These are phyloP conservation scores for Leptonema lineaticorne DNA, from an alignment of 1,140 invertebrate genomes.

Conservation along the genomic window DNA sequence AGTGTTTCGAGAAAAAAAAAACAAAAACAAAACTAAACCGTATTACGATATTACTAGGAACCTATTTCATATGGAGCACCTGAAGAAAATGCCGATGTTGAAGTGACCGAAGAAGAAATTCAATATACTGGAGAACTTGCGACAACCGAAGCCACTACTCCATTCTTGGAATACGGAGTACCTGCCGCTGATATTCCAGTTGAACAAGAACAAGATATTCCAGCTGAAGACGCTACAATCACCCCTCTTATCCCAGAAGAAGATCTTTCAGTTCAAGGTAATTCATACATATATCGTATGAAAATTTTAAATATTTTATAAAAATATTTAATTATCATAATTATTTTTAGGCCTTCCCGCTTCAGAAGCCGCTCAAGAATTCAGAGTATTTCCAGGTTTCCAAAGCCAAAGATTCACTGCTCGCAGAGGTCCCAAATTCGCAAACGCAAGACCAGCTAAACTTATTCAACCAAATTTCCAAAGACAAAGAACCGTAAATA, in stretches of 20 bases:
- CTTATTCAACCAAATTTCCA: constrained; percentile 21
- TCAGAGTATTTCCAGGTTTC: constrained; percentile 26
- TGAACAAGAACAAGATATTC: no score
- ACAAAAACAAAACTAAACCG: no score
- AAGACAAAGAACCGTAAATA: constrained; percentile 4
- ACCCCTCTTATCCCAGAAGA: neutral
- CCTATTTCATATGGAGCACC: constrained; percentile 22
- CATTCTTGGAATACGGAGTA: constrained; percentile 33
- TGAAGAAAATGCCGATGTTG: constrained; percentile 26
- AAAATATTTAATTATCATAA: neutral
- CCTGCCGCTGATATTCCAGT: constrained; percentile 28
- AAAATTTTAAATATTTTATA: neutral
- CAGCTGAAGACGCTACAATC: constrained; percentile 1
- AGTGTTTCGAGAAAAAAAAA: no score
- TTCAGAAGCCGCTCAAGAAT: constrained; percentile 33
- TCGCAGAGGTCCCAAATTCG: constrained; percentile 12
- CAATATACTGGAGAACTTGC: constrained; percentile 37
- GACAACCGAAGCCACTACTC: constrained; percentile 35
- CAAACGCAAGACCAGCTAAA: neutral
- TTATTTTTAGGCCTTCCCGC: constrained; percentile 32
- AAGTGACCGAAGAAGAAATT: constrained; percentile 39
- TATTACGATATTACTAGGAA: no score
- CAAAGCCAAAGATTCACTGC: constrained; percentile 21
- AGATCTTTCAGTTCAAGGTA: constrained; percentile 37
- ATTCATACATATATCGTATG: neutral